Percentiles rank a stretch among this genome's conserved stretches.
These are phyloP conservation scores for Hypotaenidia okinawae DNA, from an alignment of 2,797 vertebrate genomes.

Conservation along the genomic window DNA sequence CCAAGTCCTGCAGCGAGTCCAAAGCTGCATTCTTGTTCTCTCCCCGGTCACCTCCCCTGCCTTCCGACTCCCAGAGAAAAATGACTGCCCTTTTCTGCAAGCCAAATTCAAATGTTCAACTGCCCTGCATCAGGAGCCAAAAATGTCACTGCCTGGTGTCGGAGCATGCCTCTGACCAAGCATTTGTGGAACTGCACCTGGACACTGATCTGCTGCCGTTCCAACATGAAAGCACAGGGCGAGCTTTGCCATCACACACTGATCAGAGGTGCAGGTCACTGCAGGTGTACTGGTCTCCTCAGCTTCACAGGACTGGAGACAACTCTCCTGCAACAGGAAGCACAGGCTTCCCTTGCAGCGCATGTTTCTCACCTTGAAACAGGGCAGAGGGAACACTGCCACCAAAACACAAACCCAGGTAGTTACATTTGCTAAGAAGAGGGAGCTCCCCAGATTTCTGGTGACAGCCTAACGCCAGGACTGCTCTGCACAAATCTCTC, in stretches of 20 bases:
- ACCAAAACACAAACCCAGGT: background rate
- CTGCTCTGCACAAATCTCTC: background rate
- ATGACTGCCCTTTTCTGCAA: background rate
- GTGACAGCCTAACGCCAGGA: background rate
- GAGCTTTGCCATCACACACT: background rate
- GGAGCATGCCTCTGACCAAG: background rate
- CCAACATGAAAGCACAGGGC: background rate
- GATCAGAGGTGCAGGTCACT: background rate
- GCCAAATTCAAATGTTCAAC: accelerated
- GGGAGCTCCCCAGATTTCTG: background rate
- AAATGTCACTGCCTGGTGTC: background rate
- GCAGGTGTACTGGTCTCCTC: background rate
- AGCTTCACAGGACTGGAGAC: background rate
- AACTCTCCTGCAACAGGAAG: background rate
- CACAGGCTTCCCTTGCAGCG: background rate
- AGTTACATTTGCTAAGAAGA: background rate
- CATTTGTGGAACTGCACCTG: background rate
- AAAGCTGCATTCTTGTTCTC: background rate
- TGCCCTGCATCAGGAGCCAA: background rate
- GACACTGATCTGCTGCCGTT: accelerated
- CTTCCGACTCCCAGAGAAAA: background rate
- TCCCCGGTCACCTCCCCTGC: background rate
- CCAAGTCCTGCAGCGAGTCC: background rate
- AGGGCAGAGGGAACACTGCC: background rate
- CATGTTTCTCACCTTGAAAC: accelerated